Percentiles rank a stretch among this genome's conserved stretches.
These are phyloP conservation scores for Morpho achilles DNA, from an alignment of 2,888 invertebrate species.

Conservation along the genomic window DNA sequence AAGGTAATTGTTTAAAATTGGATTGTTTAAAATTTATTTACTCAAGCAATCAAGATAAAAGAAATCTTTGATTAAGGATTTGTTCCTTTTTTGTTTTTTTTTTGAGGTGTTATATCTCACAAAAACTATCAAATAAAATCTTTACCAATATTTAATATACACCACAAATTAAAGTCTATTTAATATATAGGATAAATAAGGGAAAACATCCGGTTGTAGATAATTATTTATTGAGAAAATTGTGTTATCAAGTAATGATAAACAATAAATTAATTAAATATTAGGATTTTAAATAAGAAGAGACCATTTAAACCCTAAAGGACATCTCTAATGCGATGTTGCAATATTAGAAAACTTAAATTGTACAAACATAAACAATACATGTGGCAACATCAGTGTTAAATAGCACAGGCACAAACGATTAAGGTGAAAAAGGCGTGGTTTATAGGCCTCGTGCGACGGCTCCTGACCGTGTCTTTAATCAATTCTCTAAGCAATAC, in stretches of 20 bases:
- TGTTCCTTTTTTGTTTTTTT: no score
- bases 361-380: slow-evolving; percentile 73
- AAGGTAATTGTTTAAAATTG: no score
- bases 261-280: slow-evolving; percentile 75
- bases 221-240: slow-evolving; percentile 72
- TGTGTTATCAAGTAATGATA: slow-evolving; percentile 72
- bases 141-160: no score
- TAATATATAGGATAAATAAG: slow-evolving; percentile 1
- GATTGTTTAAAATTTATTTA: no score
- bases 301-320: slow-evolving; percentile 60
- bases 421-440: slow-evolving; percentile 47
- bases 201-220: slow-evolving; percentile 39
- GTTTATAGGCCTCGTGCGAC: slow-evolving; percentile 42
- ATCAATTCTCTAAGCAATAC: slow-evolving; percentile 63
- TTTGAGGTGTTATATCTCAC: no score
- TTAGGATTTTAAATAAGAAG: slow-evolving; percentile 58
- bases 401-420: slow-evolving; percentile 51
- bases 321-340: slow-evolving; percentile 43
- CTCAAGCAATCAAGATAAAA: no score
- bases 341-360: slow-evolving; percentile 65
- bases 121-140: no score
- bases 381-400: slow-evolving; percentile 59
- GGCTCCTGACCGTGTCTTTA: slow-evolving; percentile 46
- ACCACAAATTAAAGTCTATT: no score
- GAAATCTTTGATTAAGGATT: no score